phyloP scores from a whole-genome alignment of 1,140 invertebrate genomes.

The Drosophila prosaltans region DNA sequence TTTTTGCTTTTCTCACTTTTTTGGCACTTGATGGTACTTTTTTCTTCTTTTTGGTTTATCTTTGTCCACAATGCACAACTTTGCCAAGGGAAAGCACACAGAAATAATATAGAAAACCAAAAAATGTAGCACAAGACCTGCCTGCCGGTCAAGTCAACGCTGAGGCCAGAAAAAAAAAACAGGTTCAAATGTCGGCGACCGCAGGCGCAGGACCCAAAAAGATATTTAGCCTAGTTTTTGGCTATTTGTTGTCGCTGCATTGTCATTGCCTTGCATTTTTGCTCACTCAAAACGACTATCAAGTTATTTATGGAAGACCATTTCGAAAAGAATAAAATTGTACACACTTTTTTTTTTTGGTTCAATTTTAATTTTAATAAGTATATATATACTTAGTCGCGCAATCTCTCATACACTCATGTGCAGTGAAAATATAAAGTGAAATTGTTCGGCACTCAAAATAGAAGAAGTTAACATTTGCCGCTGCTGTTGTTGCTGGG shows the following conservation, averaged over 20 bases:
- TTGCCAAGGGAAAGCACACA: conserved; percentile 37
- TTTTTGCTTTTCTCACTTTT: conserved; percentile 28
- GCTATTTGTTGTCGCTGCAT: conserved; percentile 22
- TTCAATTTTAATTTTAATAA: conserved; percentile 8
- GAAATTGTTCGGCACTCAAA: conserved; percentile 54
- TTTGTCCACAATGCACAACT: conserved; percentile 11
- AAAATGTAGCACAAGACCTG: conserved; percentile 17
- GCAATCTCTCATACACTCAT: conserved; percentile 18
- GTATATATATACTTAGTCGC: conserved; percentile 17
- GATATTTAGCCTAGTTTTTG: conserved; percentile 75
- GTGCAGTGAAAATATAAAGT: conserved; percentile 57
- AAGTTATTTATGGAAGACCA: conserved; percentile 60
- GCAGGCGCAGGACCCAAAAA: conserved; percentile 59
- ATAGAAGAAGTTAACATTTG: conserved; percentile 53
- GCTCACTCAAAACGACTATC: conserved; percentile 16
- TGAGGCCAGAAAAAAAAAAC: conserved; percentile 19
- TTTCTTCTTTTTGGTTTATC: conserved; percentile 37
- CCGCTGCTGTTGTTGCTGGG: conserved; percentile 32
- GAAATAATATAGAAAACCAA: conserved; percentile 13
- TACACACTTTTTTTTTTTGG: conserved; percentile 34
- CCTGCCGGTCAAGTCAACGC: conserved; percentile 51
- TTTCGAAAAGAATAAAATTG: conserved; percentile 38
- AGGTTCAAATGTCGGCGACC: conserved; percentile 80
- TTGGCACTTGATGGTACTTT: conserved; percentile 55
- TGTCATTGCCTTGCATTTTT: conserved; percentile 36